Base-by-base conservation (phyloP, 2,113 vertebrate species). In the Gopherus evgoodei region DNA sequence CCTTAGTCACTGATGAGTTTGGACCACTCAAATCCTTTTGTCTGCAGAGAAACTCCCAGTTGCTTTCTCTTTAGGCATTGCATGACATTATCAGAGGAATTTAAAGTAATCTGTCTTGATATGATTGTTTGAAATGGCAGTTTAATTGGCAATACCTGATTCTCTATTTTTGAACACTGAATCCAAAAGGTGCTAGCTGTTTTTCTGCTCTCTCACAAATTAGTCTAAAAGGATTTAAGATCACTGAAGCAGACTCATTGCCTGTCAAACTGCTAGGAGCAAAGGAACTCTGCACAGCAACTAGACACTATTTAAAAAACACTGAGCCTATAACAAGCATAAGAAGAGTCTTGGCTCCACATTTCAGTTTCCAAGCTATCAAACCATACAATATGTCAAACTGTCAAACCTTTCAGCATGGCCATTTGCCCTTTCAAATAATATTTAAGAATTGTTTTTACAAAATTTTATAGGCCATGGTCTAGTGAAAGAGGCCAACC, bases 381-480 rank as follows among this genome's bases (percentile, higher is more conserved):
- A 96, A 98, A 97, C 97, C 98, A 98, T 93, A 98, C 96, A 94
- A 96, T 97, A 98, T 97, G 98, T 98, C 97, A 98, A 98, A 97
- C 97, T 98, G 98, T 98, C 98, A 98, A 98, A 98, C 97, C 97
- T 98, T 98, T 98, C 97, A 98, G 96, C 88, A 38, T 97, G 97
- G 98, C 98, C 97, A 90, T 97, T 98, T 98, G 98, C 97, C 98
- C 98, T 98, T 98, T 98, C 97, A 98, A 98, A 98, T 98, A 98
- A 98, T 98, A 98, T 98, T 98, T 98, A 97, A 98, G 98, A 98
- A 98, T 99, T 98, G 98, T 98, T 99, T 98, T 99, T 98, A 98
- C 95, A 94, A 97, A 97, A 97, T 98, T 99, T 99, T 98, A 99
- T 98, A 98, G 98, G 98, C 98, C 97, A 95, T 97, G 98, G 98